These are phyloP conservation scores for Holotrichia oblita DNA, from an alignment of 1,140 invertebrate species.

Conservation along the genomic window DNA sequence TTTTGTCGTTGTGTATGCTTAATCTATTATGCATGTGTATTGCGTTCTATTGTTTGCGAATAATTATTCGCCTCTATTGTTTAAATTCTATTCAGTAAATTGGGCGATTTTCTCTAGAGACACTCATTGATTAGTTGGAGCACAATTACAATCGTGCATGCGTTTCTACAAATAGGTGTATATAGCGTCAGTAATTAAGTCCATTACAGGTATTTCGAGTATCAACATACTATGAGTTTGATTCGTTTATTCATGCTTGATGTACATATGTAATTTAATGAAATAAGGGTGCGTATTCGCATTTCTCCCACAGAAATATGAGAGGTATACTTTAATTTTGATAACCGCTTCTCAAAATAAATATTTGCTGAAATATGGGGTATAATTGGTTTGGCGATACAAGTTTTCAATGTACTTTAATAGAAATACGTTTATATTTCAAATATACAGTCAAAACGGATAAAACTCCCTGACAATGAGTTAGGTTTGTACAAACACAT, in stretches of 20 bases:
- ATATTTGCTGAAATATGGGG: too few species aligned
- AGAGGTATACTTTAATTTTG: too few species aligned
- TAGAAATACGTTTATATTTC: too few species aligned
- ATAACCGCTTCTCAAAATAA: too few species aligned
- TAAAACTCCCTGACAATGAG: too few species aligned
- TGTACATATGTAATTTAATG: too few species aligned
- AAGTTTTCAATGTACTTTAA: too few species aligned
- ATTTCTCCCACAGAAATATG: too few species aligned
- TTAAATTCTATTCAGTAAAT: slow-evolving; percentile 31
- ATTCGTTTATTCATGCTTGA: background rate
- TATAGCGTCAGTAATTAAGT: background rate
- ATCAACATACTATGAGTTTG: background rate
- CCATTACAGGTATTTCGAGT: background rate
- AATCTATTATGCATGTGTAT: slow-evolving; percentile 10
- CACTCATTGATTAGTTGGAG: slow-evolving; percentile 9
- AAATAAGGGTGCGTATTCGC: too few species aligned
- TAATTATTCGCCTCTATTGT: slow-evolving; percentile 26
- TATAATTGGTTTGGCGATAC: too few species aligned
- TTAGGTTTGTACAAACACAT: too few species aligned
- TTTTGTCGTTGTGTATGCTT: slow-evolving; percentile 25
- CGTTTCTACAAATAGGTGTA: background rate
- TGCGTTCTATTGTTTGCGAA: slow-evolving; percentile 22
- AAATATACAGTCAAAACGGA: too few species aligned
- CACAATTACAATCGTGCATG: background rate
- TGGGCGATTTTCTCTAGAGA: slow-evolving; percentile 16